Percentiles rank a stretch among this genome's conserved stretches.
These are phyloP conservation scores for Nemoura dubitans DNA, from an alignment of 2,888 invertebrate genomes.

Conservation along the genomic window DNA sequence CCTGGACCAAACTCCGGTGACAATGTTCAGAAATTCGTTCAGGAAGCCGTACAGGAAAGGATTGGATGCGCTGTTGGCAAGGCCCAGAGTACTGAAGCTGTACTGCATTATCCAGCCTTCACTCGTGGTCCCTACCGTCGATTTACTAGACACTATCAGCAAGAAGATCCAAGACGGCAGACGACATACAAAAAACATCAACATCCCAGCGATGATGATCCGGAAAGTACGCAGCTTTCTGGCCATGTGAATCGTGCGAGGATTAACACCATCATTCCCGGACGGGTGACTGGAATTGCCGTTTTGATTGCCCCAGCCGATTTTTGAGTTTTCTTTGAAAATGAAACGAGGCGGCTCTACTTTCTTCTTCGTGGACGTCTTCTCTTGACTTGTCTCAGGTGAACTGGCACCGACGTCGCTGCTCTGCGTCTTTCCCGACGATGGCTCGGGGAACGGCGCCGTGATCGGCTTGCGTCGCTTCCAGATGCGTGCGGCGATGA, in stretches of 20 bases:
- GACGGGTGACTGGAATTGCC: constrained; percentile 15
- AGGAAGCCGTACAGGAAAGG: constrained; percentile 70
- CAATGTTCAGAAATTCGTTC: constrained; percentile 57
- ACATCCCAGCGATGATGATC: constrained; percentile 66
- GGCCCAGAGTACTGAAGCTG: constrained; percentile 62
- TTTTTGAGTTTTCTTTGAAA: not conserved
- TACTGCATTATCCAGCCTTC: constrained; percentile 40
- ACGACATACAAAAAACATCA: constrained; percentile 65
- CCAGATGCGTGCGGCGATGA: constrained; percentile 65
- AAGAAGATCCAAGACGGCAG: constrained; percentile 66
- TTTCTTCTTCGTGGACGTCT: not conserved
- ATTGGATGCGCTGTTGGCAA: constrained; percentile 66
- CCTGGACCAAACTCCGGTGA: not conserved
- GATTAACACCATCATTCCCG: constrained; percentile 17
- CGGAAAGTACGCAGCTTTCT: constrained; percentile 67
- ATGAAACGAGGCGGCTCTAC: constrained; percentile 8
- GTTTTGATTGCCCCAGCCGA: constrained; percentile 16
- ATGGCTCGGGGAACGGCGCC: constrained; percentile 36
- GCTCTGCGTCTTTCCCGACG: constrained; percentile 9
- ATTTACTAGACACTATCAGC: constrained; percentile 55
- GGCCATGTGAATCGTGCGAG: constrained; percentile 55
- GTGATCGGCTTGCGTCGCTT: constrained; percentile 59
- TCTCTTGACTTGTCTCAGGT: not conserved
- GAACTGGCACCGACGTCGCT: not conserved
- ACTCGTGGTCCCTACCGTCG: constrained; percentile 39